A percentile compares a stretch with the other conserved stretches of the same genome.
Conservation (phyloP, 2,113 vertebrate species). For the Actinemys pallida region DNA sequence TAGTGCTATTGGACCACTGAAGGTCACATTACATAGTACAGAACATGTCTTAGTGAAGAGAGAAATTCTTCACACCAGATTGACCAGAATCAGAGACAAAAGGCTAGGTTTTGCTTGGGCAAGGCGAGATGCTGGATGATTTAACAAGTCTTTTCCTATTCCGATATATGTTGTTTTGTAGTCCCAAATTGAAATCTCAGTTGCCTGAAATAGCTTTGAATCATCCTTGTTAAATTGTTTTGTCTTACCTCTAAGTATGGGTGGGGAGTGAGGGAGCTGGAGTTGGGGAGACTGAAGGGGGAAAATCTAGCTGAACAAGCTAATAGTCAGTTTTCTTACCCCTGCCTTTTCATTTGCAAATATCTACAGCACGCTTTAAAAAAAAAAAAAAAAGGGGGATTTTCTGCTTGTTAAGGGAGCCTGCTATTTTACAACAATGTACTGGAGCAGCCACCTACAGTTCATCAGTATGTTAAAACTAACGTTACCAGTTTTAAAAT, state of each 20-base stretch:
- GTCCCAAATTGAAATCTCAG: not conserved
- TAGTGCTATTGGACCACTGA: not conserved
- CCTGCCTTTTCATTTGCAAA: constrained; percentile 27
- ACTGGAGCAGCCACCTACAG: constrained; percentile 75
- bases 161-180: not conserved
- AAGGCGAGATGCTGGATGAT: fast-evolving
- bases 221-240: constrained; percentile 1
- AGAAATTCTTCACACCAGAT: constrained; percentile 2
- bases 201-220: not conserved
- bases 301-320: not conserved
- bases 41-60: not conserved
- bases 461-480: constrained; percentile 78
- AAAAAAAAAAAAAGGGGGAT: not conserved
- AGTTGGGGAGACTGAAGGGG: not conserved
- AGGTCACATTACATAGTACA: not conserved
- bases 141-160: not conserved
- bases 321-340: constrained; percentile 25
- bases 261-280: not conserved
- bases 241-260: not conserved
- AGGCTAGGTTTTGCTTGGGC: not conserved
- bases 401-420: constrained; percentile 51
- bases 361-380: constrained; percentile 14
- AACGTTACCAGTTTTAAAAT: constrained; percentile 73
- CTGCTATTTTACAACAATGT: constrained; percentile 81
- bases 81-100: not conserved